Base-by-base conservation (phyloP, 2,113 vertebrate species). In the Bufo bufo region DNA sequence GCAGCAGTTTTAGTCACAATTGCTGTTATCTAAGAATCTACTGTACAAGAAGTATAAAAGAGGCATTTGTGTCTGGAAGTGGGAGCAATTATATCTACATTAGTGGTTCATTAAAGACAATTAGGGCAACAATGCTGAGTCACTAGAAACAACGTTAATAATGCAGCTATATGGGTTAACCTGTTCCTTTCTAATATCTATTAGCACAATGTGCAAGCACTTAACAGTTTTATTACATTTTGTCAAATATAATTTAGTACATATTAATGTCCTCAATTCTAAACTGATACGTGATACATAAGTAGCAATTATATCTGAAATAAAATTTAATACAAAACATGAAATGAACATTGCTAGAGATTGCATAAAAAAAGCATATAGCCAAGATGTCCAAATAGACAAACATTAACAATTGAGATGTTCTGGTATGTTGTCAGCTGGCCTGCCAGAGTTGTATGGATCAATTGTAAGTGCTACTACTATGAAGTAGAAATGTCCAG, bases 81-180 rank as follows among this genome's bases (percentile, higher is more conserved):
- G 82, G 87, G 87, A 89, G 87, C 87, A 84, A 89, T 89, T 89
- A 89, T 84, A 84, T 56, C 23, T 84, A 69, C 87, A 84, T 84
- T 84, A 89, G 74, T 66, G 87, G 82, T 75, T 89, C 87, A 84
- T 89, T 89, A 89, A 89, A 45, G 82, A 84, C 87, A 84, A 89
- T 89, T 89, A 88, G 47, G 87, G 78, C 72, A 84, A 84, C 59
- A 84, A 84, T 84, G 87, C 87, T 89, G 87, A 89, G 58, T 89
- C 74, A 65, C 33, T 84, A 23, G 10, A 89, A 88, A 84, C 45
- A 49, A 69, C 50, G 50, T 89, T 71, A 89, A 89, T 84, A 84
- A 89, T 84, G 54, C 69, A 84, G 72, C 61, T 84, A 61, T 84
- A 78, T 33, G 23, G 33, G 50, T 84, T 77, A 89, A 89, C 87